Base-by-base conservation (phyloP, 1,140 invertebrate species). In the Mactra quadrangularis region DNA sequence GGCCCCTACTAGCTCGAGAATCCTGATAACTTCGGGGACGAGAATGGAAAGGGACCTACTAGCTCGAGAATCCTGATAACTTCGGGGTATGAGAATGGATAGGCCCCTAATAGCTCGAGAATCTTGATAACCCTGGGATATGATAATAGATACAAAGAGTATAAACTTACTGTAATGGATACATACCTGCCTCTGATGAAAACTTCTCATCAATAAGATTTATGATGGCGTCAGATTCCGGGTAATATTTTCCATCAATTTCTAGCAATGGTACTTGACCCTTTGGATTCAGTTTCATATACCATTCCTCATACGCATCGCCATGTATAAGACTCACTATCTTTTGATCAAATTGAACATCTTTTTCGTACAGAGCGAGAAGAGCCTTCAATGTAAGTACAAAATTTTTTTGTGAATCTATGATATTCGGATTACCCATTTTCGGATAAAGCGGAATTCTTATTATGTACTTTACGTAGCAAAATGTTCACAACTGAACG, bases 161-260 rank as follows among this genome's bases (percentile, higher is more conserved):
- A 11, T 11, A 47, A 11, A 11, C 19, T 11, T 47, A 19, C 7
- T 11, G 7, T 11, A 7, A 47, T 7, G 9, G 7, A 47, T 57
- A 57, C 55, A 19, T n/a, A 77, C 74, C n/a, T n/a, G n/a, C n/a
- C n/a, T n/a, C 59, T 3, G 38, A 50, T 1, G 19, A 0, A 33
- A 77, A 64, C 19, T 17, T 64, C 25, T 77, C 13, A 35, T 77
- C 74, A 1, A 77, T 47, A 59, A 64, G 22, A n/a, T 77, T 45
- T 31, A 77, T 64, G 38, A 77, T 77, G 22, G 47, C 31, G 17
- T 77, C 74, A 6, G 74, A 77, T 35, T 77, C 74, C 17, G 57
- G 13, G 45, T 22, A 25, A 22, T 31, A 62, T 35, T 62, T 62
- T 3, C 53, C 57, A 11, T 41, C 74, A 33, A 64, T 35, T 25